Percentiles rank a stretch among this genome's conserved stretches.
phyloP scores from a whole-genome alignment of 2,888 invertebrate species.

The Drosophila parthenogenetica region DNA sequence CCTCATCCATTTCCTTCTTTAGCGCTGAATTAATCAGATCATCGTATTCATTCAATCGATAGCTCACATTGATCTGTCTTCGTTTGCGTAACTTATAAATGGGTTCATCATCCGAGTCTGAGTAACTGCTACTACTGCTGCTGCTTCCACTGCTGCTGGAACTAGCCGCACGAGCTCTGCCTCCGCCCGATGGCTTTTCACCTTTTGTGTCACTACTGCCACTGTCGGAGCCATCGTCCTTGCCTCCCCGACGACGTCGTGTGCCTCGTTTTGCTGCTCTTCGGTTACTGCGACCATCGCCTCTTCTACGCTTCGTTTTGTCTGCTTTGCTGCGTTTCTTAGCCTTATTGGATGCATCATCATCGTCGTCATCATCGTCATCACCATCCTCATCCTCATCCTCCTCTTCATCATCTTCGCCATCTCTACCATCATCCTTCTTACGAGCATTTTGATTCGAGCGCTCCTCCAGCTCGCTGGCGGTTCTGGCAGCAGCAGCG shows the following conservation, averaged over 20 bases:
- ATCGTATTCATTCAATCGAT: constrained; percentile 96
- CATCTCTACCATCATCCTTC: constrained; percentile 50
- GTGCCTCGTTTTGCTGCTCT: constrained; percentile 72
- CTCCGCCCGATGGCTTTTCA: constrained; percentile 65
- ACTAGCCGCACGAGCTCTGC: constrained; percentile 52
- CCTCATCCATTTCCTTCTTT: constrained; percentile 90
- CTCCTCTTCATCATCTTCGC: constrained; percentile 66
- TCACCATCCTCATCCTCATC: constrained; percentile 56
- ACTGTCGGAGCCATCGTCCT: constrained; percentile 70
- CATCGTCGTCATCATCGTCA: constrained; percentile 59
- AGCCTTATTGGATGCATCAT: constrained; percentile 79
- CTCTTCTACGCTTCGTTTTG: constrained; percentile 81
- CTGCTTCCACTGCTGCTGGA: constrained; percentile 52
- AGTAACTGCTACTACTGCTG: constrained; percentile 62
- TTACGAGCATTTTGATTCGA: constrained; percentile 34
- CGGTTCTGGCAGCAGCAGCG: constrained; percentile 84
- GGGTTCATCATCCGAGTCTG: constrained; percentile 88
- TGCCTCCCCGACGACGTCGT: constrained; percentile 65
- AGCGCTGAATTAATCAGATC: constrained; percentile 97
- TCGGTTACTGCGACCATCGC: constrained; percentile 77
- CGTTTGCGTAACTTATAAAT: constrained; percentile 94
- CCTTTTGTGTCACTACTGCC: constrained; percentile 62
- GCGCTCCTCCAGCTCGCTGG: constrained; percentile 57
- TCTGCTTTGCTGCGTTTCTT: constrained; percentile 58
- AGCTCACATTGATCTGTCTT: constrained; percentile 92